Evolutionary conservation across 2,888 invertebrate genomes (phyloP).

Genomic region (Drosophila kanekoi): DNA sequence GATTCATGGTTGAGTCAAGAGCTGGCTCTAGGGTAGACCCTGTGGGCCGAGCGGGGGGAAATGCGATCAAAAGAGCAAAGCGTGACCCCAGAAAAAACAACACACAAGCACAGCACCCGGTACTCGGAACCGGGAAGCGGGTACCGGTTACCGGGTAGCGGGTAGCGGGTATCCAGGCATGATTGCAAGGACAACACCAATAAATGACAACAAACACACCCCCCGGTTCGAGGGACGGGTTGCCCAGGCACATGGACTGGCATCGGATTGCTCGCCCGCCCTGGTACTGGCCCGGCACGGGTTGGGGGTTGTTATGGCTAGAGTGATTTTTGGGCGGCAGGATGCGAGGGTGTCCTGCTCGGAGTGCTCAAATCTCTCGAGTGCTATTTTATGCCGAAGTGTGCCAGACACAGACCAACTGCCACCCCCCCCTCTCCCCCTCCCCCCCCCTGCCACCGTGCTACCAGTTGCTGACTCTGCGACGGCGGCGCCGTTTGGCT

Average conservation of each 20-base stretch:
- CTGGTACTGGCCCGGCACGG: constrained; percentile 10
- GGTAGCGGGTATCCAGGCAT: constrained; percentile 30
- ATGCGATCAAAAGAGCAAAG: constrained; percentile 78
- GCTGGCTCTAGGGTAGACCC: not conserved
- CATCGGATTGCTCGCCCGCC: constrained; percentile 20
- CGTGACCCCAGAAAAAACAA: constrained; percentile 77
- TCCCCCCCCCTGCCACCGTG: not conserved
- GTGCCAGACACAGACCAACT: constrained; percentile 75
- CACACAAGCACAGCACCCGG: constrained; percentile 57
- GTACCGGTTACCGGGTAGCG: constrained; percentile 12
- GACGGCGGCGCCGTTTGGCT: not conserved
- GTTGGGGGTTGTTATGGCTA: constrained; percentile 66
- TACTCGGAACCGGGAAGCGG: constrained; percentile 9
- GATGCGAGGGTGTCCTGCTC: constrained; percentile 51
- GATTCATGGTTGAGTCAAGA: constrained; percentile 75
- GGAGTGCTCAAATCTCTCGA: constrained; percentile 75
- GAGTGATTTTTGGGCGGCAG: constrained; percentile 71
- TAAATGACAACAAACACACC: constrained; percentile 83
- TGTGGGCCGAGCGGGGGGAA: not conserved
- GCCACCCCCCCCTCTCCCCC: not conserved
- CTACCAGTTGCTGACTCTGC: constrained; percentile 47
- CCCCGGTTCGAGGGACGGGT: constrained; percentile 35
- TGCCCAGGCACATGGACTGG: constrained; percentile 11
- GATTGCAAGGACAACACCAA: constrained; percentile 74
- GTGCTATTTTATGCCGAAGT: constrained; percentile 83